Evolutionary conservation across 2,888 invertebrate genomes (phyloP), one percentile per base, ranked within the genome.

Genomic region (Pheosia tremula): DNA sequence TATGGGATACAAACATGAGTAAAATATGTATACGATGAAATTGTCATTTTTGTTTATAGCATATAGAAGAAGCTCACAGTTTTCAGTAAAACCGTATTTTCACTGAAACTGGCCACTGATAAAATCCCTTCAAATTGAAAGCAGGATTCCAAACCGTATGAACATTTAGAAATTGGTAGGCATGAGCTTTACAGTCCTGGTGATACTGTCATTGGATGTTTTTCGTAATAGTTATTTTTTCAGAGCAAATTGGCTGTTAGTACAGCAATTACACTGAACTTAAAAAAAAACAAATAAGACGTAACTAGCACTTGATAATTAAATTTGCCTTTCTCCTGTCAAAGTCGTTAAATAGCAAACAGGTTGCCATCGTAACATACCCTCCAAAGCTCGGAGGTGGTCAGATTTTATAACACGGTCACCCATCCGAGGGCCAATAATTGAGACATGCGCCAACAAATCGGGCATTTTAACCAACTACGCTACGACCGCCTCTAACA

Each of bases 221-320:
- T 66, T 69, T 69, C 67, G 24, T 75, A 77, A 77, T 69, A 64
- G 64, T 64, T 65, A 64, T 71, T 74, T 73, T 64, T 59, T 69
- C 61, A 59, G 55, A 62, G 58, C 61, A 75, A 76, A 77, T 75
- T 77, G 75, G 69, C 74, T 77, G 69, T 75, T 72, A 75, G 72
- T 5, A 47, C 64, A 65, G 66, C 68, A 75, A 67, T 73, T 65
- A 59, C 49, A 59, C 64, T 56, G 62, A 64, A 68, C 62, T n/a
- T n/a, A n/a, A n/a, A n/a, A n/a, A n/a, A n/a, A n/a, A n/a, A n/a
- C n/a, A n/a, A 66, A 71, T 68, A 72, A 81, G 81, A 78, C 76
- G 83, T 86, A 84, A 86, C 85, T 83, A 79, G 76, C 69, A 69
- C 71, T 80, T 82, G 80, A 85, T 83, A 82, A 24, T 24, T 24